Conservation (phyloP, 1,140 invertebrate species). For the Dreissena rostriformis region DNA sequence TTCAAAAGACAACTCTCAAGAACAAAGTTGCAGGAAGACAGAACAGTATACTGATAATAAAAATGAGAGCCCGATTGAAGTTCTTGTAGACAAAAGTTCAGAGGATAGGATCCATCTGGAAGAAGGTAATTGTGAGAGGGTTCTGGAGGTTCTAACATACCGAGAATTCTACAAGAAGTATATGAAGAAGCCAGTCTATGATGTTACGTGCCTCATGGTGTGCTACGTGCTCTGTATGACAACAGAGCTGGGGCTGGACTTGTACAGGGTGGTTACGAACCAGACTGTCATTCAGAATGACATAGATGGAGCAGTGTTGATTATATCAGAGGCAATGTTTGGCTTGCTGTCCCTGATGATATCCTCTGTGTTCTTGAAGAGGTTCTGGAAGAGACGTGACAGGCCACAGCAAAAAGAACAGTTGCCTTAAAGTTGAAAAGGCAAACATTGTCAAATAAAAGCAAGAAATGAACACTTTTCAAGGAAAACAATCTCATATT, state of each 20-base stretch:
- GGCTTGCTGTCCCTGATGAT: background rate
- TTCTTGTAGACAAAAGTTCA: too few relatives aligned
- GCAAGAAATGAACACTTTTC: too few relatives aligned
- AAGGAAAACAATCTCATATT: too few relatives aligned
- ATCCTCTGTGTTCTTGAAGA: slow-evolving; percentile 16
- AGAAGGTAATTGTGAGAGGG: background rate
- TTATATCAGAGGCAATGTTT: slow-evolving; percentile 1
- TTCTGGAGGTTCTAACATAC: background rate
- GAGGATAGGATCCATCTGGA: background rate
- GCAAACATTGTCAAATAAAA: too few relatives aligned
- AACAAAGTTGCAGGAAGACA: too few relatives aligned
- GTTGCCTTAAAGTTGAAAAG: too few relatives aligned
- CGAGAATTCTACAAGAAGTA: slow-evolving; percentile 28
- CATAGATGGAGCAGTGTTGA: slow-evolving; percentile 1
- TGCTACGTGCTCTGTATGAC: slow-evolving; percentile 2
- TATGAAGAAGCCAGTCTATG: slow-evolving; percentile 26
- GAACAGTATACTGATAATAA: too few relatives aligned
- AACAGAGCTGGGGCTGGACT: slow-evolving; percentile 26
- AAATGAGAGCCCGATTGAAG: too few relatives aligned
- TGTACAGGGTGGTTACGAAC: slow-evolving; percentile 9
- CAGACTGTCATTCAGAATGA: background rate
- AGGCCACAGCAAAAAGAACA: background rate
- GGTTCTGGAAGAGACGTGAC: background rate
- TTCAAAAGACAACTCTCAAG: background rate
- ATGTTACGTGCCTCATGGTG: background rate